Evolutionary conservation across 1,140 invertebrate genomes (phyloP).

Genomic region (Apis cerana): DNA sequence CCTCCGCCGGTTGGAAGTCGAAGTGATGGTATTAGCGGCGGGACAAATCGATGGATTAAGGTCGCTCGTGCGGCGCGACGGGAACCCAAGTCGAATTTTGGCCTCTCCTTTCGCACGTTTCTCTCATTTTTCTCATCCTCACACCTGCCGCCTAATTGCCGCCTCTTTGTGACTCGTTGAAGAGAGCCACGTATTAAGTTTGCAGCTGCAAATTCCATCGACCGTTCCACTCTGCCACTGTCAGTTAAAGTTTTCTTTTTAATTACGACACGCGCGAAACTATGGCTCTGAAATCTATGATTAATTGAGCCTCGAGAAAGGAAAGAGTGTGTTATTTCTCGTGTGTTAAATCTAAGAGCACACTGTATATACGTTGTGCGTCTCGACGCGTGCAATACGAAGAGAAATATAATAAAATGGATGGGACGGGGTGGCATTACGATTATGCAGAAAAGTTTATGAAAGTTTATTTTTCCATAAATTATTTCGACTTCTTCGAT

Average conservation of each 20-base stretch:
- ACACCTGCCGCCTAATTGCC: conserved; percentile 42
- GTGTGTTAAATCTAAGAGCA: too few relatives aligned
- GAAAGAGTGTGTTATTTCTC: too few relatives aligned
- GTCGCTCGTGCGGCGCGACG: conserved; percentile 26
- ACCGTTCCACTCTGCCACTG: neutral
- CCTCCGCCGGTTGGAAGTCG: neutral
- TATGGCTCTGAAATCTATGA: neutral
- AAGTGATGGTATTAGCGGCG: conserved; percentile 17
- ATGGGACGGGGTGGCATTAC: too few relatives aligned
- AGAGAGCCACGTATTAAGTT: neutral
- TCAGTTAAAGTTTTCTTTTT: conserved; percentile 32
- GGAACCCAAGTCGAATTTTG: conserved; percentile 23
- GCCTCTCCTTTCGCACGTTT: neutral
- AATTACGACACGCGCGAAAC: conserved; percentile 25
- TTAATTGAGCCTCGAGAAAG: neutral
- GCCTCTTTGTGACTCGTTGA: conserved; percentile 5
- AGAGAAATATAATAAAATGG: too few relatives aligned
- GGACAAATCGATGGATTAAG: conserved; percentile 62
- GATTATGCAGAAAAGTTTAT: too few relatives aligned
- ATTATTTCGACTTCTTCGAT: too few relatives aligned
- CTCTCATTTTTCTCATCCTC: neutral
- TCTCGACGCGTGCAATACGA: too few relatives aligned
- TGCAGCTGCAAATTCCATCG: neutral
- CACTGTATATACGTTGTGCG: too few relatives aligned
- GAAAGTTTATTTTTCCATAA: too few relatives aligned